A percentile compares a stretch with the other conserved stretches of the same genome.
Evolutionary conservation across 2,797 vertebrate species (phyloP).

Genomic region (Furcifer pardalis): DNA sequence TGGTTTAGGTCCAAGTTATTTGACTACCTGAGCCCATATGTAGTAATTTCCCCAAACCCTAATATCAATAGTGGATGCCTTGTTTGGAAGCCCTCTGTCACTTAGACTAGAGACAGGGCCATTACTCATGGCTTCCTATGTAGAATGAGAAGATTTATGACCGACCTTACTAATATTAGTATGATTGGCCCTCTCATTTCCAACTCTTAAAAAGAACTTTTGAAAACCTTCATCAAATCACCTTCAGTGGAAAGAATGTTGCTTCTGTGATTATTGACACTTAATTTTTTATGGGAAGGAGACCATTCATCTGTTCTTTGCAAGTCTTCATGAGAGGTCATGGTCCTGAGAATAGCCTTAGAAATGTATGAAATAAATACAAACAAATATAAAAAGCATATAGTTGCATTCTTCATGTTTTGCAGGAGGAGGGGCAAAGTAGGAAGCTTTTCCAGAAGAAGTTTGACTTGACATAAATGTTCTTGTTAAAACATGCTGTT

Average conservation of each 20-base stretch:
- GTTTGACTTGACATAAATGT: neutral
- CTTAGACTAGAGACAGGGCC: no score
- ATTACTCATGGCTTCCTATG: neutral
- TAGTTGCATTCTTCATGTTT: neutral
- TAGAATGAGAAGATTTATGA: neutral
- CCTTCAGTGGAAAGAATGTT: no score
- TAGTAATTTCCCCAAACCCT: neutral
- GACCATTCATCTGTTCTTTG: neutral
- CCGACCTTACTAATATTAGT: neutral
- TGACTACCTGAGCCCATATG: neutral
- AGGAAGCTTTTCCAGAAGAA: neutral
- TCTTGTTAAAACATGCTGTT: constrained; percentile 10
- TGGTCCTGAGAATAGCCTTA: no score
- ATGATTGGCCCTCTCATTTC: neutral
- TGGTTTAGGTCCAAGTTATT: neutral
- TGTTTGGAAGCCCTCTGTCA: no score
- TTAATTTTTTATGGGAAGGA: neutral
- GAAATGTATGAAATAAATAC: neutral
- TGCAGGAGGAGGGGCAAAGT: neutral
- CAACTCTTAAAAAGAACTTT: neutral
- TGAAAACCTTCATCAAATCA: no score
- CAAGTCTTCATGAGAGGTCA: neutral
- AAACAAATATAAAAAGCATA: neutral
- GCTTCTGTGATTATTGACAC: no score
- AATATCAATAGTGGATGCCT: no score